Evolutionary conservation across 2,797 vertebrate genomes (phyloP).

Genomic region (Todus mexicanus): DNA sequence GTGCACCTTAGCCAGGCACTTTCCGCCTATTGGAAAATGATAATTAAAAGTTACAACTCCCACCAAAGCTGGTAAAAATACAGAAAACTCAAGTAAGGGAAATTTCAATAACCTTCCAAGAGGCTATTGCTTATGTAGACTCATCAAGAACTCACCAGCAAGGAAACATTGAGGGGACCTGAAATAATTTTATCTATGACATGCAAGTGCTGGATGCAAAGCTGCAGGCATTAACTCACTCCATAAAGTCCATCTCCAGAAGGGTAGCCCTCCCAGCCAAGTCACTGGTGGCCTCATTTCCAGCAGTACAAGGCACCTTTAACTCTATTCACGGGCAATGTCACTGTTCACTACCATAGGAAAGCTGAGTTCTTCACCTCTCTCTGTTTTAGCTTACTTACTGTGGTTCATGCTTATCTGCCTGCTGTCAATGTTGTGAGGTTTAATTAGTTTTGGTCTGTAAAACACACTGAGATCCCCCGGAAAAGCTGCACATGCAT

Average conservation of each 20-base stretch:
- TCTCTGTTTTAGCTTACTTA: not conserved
- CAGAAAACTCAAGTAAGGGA: not conserved
- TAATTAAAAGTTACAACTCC: not conserved
- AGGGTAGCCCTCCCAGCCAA: not conserved
- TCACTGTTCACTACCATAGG: not conserved
- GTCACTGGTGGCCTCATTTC: not conserved
- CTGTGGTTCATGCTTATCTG: not conserved
- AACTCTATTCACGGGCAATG: not conserved
- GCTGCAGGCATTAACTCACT: not conserved
- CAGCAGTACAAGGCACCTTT: not conserved
- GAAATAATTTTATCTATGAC: not conserved
- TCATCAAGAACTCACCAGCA: not conserved
- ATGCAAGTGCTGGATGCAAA: not conserved
- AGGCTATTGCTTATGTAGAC: not conserved
- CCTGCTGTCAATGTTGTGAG: not conserved
- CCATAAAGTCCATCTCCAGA: not conserved
- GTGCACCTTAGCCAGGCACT: not conserved
- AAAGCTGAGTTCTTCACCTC: not conserved
- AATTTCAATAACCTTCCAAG: not conserved
- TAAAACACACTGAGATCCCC: not conserved
- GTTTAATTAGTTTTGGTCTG: conserved; percentile 21
- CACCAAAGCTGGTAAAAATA: not conserved
- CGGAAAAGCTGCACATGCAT: not conserved
- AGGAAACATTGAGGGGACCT: not conserved
- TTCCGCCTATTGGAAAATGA: not conserved